Evolutionary conservation across 1,140 invertebrate genomes (phyloP).

Genomic region (Eurosta solidaginis): DNA sequence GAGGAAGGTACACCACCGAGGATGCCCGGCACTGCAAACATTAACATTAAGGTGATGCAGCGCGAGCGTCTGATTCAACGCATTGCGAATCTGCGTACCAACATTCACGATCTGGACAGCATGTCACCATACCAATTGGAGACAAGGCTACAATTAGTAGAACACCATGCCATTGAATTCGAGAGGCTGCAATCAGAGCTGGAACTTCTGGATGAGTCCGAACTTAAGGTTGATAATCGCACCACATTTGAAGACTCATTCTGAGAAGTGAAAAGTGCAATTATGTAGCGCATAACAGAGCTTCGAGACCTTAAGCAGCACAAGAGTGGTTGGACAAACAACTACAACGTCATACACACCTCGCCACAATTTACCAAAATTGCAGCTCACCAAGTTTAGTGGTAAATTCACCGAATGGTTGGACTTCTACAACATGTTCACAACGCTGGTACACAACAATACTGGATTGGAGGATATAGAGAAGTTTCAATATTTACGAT

Average conservation of each 20-base stretch:
- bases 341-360: not conserved
- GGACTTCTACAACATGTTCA: too few species aligned
- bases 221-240: not conserved
- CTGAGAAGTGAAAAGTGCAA: not conserved
- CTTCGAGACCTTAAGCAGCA: too few species aligned
- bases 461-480: not conserved
- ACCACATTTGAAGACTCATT: not conserved
- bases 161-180: not conserved
- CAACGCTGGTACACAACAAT: not conserved
- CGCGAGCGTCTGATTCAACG: too few species aligned
- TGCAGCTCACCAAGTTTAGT: not conserved
- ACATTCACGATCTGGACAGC: too few species aligned
- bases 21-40: too few species aligned
- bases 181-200: not conserved
- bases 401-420: not conserved
- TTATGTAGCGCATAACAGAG: not conserved
- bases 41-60: too few species aligned
- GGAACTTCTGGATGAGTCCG: not conserved
- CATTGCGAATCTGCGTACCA: too few species aligned
- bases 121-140: not conserved
- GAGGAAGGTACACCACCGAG: too few species aligned
- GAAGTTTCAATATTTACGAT: constrained; percentile 10
- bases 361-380: not conserved
- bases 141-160: not conserved
- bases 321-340: not conserved